Evolutionary conservation across 2,888 invertebrate species (phyloP).

Genomic region (Diarsia brunnea): DNA sequence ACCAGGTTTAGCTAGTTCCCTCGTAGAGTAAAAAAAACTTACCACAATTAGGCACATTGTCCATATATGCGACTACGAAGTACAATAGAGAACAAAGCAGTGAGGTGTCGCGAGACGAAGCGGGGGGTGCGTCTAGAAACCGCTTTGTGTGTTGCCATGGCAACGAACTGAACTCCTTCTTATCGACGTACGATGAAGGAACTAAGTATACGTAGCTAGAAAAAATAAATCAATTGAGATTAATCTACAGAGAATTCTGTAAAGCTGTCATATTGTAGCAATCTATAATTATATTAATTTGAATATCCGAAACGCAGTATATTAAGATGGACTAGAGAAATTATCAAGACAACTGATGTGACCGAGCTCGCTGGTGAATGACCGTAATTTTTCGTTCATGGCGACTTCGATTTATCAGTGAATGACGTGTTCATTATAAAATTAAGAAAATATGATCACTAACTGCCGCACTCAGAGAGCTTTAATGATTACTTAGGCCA

Average conservation of each 20-base stretch:
- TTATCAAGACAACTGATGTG: neutral
- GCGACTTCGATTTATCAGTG: neutral
- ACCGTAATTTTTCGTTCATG: neutral
- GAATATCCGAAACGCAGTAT: neutral
- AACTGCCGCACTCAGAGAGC: too few relatives aligned
- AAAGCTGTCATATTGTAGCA: neutral
- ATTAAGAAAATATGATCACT: neutral
- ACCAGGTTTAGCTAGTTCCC: too few relatives aligned
- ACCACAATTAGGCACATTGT: constrained; percentile 80
- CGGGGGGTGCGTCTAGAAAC: constrained; percentile 92
- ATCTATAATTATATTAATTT: neutral
- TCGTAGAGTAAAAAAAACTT: constrained; percentile 39
- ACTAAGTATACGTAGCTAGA: constrained; percentile 86
- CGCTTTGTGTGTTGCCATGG: constrained; percentile 92
- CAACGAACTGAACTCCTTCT: constrained; percentile 82
- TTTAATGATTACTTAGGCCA: too few relatives aligned
- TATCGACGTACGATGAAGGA: constrained; percentile 73
- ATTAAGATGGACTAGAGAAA: neutral
- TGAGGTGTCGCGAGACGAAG: constrained; percentile 91
- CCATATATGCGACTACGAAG: constrained; percentile 82
- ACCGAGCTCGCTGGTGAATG: neutral
- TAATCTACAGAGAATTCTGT: neutral
- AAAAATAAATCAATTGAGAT: constrained; percentile 13
- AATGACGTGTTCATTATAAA: neutral
- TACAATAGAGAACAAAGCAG: constrained; percentile 88